phyloP scores from a whole-genome alignment of 1,140 invertebrate species.

The Batillaria attramentaria region DNA sequence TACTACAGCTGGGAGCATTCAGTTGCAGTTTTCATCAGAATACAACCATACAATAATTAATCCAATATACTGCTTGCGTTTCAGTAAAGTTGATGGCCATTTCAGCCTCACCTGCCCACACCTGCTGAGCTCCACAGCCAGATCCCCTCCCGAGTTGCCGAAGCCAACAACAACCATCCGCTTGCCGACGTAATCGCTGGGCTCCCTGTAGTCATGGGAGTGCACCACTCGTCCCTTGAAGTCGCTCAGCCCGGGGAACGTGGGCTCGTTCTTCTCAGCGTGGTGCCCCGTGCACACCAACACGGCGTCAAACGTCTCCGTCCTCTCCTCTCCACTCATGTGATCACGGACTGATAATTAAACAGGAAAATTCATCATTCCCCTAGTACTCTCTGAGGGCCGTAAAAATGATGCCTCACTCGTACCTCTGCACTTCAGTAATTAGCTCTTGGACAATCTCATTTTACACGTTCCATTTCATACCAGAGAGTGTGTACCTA shows the following conservation, averaged over 20 bases:
- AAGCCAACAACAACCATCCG: slow-evolving; percentile 73
- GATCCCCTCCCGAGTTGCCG: slow-evolving; percentile 74
- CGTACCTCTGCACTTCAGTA: too few relatives aligned
- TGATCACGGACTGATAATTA: slow-evolving; percentile 9
- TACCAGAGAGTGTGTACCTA: too few relatives aligned
- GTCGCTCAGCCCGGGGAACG: slow-evolving; percentile 60
- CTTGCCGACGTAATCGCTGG: slow-evolving; percentile 69
- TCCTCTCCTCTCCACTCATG: slow-evolving; percentile 4
- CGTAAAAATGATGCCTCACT: too few relatives aligned
- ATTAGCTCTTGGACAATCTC: too few relatives aligned
- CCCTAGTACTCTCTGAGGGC: too few relatives aligned
- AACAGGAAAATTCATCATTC: too few relatives aligned
- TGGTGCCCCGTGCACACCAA: slow-evolving; percentile 66
- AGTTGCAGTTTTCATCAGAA: too few relatives aligned
- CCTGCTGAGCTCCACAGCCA: slow-evolving; percentile 72
- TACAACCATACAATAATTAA: too few relatives aligned
- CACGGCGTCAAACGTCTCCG: slow-evolving; percentile 64
- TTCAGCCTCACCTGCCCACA: slow-evolving; percentile 11
- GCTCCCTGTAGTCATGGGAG: slow-evolving; percentile 70
- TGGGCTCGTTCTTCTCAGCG: slow-evolving; percentile 57
- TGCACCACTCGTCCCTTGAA: slow-evolving; percentile 73
- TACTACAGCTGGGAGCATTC: neutral
- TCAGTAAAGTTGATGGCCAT: too few relatives aligned
- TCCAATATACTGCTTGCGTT: too few relatives aligned
- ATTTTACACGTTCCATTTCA: too few relatives aligned